phyloP scores from a whole-genome alignment of 1,140 invertebrate genomes.

The Leptopilina clavipes region DNA sequence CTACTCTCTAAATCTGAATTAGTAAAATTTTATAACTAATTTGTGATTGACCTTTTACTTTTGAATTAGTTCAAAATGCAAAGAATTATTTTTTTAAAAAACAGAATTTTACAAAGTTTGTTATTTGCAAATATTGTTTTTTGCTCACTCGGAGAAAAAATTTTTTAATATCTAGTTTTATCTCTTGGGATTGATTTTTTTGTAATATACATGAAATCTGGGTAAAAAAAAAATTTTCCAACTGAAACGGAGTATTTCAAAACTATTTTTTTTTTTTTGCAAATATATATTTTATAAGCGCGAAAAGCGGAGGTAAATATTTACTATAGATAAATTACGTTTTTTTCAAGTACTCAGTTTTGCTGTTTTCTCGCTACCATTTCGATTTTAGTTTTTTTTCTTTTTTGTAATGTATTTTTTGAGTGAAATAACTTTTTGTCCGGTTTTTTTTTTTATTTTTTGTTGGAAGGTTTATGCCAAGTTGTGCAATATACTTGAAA shows the following conservation, averaged over 20 bases:
- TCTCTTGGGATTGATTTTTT: not conserved
- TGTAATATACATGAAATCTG: not conserved
- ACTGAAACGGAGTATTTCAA: not conserved
- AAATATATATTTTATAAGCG: not conserved
- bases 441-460: not conserved
- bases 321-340: not conserved
- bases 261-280: not conserved
- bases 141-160: too few species aligned
- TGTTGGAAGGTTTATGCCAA: not conserved
- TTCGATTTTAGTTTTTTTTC: not conserved
- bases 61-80: too few species aligned
- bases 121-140: too few species aligned
- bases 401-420: not conserved
- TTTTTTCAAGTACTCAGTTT: not conserved
- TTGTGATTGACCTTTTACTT: too few species aligned
- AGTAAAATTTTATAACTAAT: too few species aligned
- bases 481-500: not conserved
- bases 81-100: too few species aligned
- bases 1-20: too few species aligned
- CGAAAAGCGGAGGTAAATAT: not conserved
- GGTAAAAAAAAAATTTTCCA: not conserved
- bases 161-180: too few species aligned
- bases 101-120: too few species aligned
- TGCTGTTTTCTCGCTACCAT: not conserved
- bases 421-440: not conserved